Base-by-base conservation (phyloP, 2,113 vertebrate species). In the Syngnathus floridae region DNA sequence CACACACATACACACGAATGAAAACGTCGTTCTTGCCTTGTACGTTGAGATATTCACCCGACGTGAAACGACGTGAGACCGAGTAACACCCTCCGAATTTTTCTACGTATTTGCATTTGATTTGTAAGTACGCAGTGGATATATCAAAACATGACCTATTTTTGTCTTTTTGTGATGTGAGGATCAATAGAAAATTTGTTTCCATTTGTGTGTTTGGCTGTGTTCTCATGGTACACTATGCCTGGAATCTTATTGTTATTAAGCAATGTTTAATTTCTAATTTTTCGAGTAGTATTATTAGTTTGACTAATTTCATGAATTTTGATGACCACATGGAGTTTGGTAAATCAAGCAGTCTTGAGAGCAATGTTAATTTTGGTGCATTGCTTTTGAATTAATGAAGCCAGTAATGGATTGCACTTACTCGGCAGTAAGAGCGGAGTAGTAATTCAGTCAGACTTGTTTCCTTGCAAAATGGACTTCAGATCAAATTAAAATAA, bases 1-100 rank as follows among this genome's bases (percentile, higher is more conserved):
- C 7, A 14, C 63, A 67, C 71, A 17, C 66, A 66, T 70, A 63
- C 71, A 55, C 66, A 40, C 66, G 67, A 83, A 54, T 37, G 65
- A 45, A 62, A 81, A 73, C 84, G 77, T 71, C 65, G 74, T 81
- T 82, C 75, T 84, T 85, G 82, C 85, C 74, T 40, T 58, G 74
- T 71, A 71, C 73, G 69, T 82, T 82, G 73, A 75, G 57, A 57
- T 52, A 41, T 66, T 67, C 65, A 62, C 59, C 21, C 19, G 22
- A 61, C 26, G 26, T 31, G 26, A 31, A 31, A 31, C 43, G 10
- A 46, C 5, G 19, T 43, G 45, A 67, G 43, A 77, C 76, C 48
- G 65, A 66, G 70, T 55, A 40, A 67, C 40, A 6, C 19, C 8
- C 1, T 22, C 31, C 54, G 49, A 59, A 35, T 49, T 41, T 59